Evolutionary conservation across 2,888 invertebrate genomes (phyloP).

Genomic region (Cybosia mesomella): DNA sequence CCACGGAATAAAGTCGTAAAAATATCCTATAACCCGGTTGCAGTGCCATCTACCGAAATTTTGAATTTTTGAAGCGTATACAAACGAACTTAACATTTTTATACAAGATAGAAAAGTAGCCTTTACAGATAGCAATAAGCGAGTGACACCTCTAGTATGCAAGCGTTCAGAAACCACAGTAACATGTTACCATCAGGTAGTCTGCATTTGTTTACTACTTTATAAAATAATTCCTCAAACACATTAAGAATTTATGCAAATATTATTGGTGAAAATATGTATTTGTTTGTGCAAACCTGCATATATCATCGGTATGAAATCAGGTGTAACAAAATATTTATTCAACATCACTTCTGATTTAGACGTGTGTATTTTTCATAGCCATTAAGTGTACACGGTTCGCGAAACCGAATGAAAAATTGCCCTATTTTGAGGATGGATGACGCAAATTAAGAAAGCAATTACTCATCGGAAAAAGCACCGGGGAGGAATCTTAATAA

Average conservation of each 20-base stretch:
- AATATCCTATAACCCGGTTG: no score
- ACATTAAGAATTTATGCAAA: background rate
- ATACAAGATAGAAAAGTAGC: no score
- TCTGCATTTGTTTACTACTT: background rate
- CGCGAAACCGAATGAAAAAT: slow-evolving; percentile 82
- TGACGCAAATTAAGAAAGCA: slow-evolving; percentile 87
- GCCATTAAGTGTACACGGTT: slow-evolving; percentile 65
- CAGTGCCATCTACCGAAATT: no score
- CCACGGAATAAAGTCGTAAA: no score
- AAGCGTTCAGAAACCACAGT: no score
- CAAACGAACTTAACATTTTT: no score
- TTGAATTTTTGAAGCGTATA: no score
- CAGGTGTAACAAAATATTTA: slow-evolving; percentile 45
- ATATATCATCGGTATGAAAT: slow-evolving; percentile 27
- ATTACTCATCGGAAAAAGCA: slow-evolving; percentile 85
- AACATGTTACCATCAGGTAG: background rate
- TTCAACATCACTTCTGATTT: slow-evolving; percentile 51
- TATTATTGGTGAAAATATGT: background rate
- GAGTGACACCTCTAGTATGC: no score
- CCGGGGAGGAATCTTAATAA: slow-evolving; percentile 86
- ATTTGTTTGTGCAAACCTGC: background rate
- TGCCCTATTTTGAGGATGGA: slow-evolving; percentile 85
- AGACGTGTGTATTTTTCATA: slow-evolving; percentile 59
- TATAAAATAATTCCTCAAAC: background rate
- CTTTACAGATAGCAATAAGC: no score